phyloP scores from a whole-genome alignment of 2,113 vertebrate species.

The Cebus imitator region DNA sequence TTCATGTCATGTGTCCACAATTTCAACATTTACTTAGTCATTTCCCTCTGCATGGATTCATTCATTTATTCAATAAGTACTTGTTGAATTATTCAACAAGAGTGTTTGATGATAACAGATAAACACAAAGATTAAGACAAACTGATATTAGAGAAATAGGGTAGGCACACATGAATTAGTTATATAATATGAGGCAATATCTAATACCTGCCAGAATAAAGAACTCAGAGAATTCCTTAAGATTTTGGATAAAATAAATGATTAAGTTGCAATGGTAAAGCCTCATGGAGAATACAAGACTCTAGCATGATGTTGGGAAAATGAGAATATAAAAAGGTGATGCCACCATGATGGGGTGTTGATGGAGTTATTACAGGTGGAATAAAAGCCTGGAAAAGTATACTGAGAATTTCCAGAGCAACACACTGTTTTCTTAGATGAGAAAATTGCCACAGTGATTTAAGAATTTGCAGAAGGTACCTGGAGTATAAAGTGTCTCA shows the following conservation, averaged over 20 bases:
- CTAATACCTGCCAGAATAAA: not conserved
- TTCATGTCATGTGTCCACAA: not conserved
- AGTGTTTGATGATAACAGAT: not conserved
- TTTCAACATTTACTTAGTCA: not conserved
- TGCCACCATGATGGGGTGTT: not conserved
- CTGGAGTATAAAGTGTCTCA: not conserved
- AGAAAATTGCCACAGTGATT: not conserved
- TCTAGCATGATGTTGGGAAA: not conserved
- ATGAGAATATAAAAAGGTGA: not conserved
- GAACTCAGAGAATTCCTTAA: not conserved
- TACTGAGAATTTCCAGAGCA: not conserved
- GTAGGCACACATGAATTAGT: not conserved
- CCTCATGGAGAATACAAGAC: not conserved
- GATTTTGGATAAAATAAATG: not conserved
- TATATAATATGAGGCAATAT: no score
- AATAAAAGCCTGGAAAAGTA: not conserved
- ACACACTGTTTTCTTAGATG: not conserved
- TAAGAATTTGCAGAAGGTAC: not conserved
- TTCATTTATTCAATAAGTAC: not conserved
- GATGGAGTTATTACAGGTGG: not conserved
- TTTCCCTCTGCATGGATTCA: not conserved
- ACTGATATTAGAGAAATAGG: not conserved
- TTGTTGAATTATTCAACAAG: no score
- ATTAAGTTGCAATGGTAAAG: not conserved
- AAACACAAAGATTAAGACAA: conserved; percentile 3